Evolutionary conservation across 1,140 invertebrate species (phyloP).

Genomic region (Pseudomyrmex pallidus): DNA sequence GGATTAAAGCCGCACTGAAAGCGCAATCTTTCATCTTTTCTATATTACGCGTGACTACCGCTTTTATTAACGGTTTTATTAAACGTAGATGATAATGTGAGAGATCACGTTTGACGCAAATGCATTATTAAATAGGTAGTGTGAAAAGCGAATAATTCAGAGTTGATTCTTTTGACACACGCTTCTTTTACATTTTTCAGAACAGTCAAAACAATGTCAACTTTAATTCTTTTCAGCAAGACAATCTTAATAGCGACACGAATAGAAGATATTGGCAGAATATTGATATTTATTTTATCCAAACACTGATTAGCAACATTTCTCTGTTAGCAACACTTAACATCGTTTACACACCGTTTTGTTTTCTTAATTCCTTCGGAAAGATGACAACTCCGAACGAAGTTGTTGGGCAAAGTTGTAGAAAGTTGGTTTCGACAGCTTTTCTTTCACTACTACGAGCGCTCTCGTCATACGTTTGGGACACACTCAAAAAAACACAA

Average conservation of each 20-base stretch:
- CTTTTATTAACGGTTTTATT: too few relatives aligned
- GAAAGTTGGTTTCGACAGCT: conserved; percentile 32
- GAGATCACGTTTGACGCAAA: not conserved
- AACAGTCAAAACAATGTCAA: too few relatives aligned
- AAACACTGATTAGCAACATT: not conserved
- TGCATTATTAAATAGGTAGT: too few relatives aligned
- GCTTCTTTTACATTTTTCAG: too few relatives aligned
- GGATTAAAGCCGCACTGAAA: not conserved
- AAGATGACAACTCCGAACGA: not conserved
- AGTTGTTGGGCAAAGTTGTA: not conserved
- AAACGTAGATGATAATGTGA: too few relatives aligned
- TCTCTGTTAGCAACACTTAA: not conserved
- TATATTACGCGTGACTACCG: too few relatives aligned
- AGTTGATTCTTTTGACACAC: too few relatives aligned
- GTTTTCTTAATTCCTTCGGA: not conserved
- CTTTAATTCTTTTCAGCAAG: too few relatives aligned
- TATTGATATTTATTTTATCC: not conserved
- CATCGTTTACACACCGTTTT: not conserved
- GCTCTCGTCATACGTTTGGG: conserved; percentile 24
- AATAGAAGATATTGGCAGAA: too few relatives aligned
- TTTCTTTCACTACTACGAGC: conserved; percentile 48
- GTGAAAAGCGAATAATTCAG: too few relatives aligned
- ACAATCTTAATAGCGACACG: too few relatives aligned
- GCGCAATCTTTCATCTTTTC: not conserved
- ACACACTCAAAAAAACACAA: conserved; percentile 20